Evolutionary conservation across 2,113 vertebrate genomes (phyloP).

Genomic region (Dicrurus megarhynchus): DNA sequence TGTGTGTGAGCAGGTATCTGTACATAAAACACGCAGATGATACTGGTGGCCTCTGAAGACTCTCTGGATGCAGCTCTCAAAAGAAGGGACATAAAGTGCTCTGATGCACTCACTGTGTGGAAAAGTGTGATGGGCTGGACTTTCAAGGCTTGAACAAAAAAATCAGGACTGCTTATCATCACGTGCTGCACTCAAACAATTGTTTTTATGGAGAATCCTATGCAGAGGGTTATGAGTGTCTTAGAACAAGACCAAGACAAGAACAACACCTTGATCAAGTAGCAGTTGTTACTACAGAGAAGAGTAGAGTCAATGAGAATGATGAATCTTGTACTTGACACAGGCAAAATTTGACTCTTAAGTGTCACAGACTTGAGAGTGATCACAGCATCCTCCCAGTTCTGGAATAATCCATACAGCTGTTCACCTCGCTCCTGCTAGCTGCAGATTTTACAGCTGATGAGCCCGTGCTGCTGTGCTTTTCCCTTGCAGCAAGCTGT

Average conservation of each 20-base stretch:
- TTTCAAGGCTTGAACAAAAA: not conserved
- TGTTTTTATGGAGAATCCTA: not conserved
- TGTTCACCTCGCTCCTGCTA: not conserved
- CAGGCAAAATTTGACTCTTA: not conserved
- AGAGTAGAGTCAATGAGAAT: not conserved
- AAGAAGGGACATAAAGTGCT: not conserved
- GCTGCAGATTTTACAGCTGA: not conserved
- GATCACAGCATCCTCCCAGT: not conserved
- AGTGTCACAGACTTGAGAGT: not conserved
- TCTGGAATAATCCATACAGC: not conserved
- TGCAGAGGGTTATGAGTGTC: not conserved
- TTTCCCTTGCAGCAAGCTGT: not conserved
- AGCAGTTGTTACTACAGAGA: not conserved
- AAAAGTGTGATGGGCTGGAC: not conserved
- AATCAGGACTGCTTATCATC: not conserved
- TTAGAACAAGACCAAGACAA: not conserved
- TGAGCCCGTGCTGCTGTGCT: not conserved
- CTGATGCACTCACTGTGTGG: not conserved
- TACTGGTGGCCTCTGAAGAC: not conserved
- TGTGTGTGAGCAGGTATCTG: not conserved
- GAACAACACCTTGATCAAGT: not conserved
- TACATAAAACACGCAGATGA: not conserved
- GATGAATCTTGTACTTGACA: not conserved
- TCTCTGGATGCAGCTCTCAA: not conserved
- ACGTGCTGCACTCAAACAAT: not conserved